phyloP scores from a whole-genome alignment of 2,113 vertebrate species.

The Cynocephalus volans region DNA sequence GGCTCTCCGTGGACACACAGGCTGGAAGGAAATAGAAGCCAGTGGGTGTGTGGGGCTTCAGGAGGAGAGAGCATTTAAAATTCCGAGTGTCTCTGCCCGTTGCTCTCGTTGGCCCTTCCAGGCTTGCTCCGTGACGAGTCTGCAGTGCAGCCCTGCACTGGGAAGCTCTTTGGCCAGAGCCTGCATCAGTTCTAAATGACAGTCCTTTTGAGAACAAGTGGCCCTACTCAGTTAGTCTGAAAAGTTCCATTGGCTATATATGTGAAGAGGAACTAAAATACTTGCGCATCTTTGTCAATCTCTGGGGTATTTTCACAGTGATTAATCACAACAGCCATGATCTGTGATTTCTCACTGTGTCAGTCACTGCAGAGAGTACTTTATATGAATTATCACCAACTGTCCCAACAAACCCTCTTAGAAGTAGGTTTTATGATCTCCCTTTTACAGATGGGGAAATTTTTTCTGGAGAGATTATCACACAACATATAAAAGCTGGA shows the following conservation, averaged over 20 bases:
- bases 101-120: not conserved
- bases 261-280: not conserved
- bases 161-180: not conserved
- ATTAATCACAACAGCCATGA: not conserved
- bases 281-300: not conserved
- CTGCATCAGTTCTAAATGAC: not conserved
- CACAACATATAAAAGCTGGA: not conserved
- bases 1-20: not conserved
- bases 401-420: not conserved
- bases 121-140: not conserved
- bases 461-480: not conserved
- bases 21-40: not conserved
- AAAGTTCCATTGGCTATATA: not conserved
- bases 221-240: not conserved
- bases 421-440: conserved; percentile 7
- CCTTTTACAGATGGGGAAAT: not conserved
- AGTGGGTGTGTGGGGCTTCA: not conserved
- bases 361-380: not conserved
- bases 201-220: not conserved
- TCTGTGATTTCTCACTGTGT: not conserved
- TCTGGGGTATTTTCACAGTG: not conserved
- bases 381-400: not conserved
- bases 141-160: not conserved
- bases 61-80: not conserved
- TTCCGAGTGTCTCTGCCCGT: not conserved